Evolutionary conservation across 2,113 vertebrate genomes (phyloP), one percentile per base, ranked within the genome.

Genomic region (Plestiodon gilberti): DNA sequence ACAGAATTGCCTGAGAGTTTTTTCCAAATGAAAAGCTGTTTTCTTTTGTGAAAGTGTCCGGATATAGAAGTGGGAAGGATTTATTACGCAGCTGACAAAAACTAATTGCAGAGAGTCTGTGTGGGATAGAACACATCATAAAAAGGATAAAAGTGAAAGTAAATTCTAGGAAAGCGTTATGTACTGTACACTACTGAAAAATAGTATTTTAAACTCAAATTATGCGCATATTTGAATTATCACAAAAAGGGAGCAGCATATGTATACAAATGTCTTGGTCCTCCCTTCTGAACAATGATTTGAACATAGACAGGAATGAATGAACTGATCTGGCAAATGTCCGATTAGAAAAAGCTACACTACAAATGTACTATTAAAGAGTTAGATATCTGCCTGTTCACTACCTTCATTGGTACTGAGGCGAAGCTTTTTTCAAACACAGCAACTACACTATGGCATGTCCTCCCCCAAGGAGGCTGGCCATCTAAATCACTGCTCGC

Each of bases 21-120:
- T 96, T 67, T 96, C 96, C 81, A 99, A 91, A 81, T 90, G 0
- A 67, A 88, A 64, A 0, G 91, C 88, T 73, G 95, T 94, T 90
- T 91, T 97, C 88, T 85, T 96, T 92, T 98, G 97, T 0, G 96
- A 92, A 73, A 97, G 92, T 62, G 96, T 97, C n/a, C 86, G 95
- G 80, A 99, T 30, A 15, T 98, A 99, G 95, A 99, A 99, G 90
- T 98, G 97, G 93, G 95, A 97, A 8, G 98, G 99, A 94, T 97
- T 97, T 94, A 97, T 90, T 65, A 99, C 92, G 48, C 98, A 96
- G 78, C 95, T 97, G 65, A 98, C 96, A 23, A 97, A 92, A 92
- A 99, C 98, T 84, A 97, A 96, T 81, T 97, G 96, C 88, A 94
- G 82, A 48, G 89, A 92, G 89, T 79, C 96, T 96, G 83, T 48